A percentile compares a stretch with the other conserved stretches of the same genome.
Evolutionary conservation across 2,797 vertebrate genomes (phyloP).

Genomic region (Agapornis canus): DNA sequence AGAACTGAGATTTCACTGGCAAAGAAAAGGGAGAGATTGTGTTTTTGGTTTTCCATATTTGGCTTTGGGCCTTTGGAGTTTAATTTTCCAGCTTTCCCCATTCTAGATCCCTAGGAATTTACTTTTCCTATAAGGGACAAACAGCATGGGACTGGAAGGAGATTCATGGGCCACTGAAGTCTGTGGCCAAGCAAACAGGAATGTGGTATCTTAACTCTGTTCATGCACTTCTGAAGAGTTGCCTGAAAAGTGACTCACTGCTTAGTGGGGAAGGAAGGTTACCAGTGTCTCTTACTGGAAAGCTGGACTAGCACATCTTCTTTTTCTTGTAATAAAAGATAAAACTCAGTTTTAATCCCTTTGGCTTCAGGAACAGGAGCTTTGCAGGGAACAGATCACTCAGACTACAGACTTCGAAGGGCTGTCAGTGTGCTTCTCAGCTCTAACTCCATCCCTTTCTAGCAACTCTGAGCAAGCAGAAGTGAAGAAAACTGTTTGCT

Average conservation of each 20-base stretch:
- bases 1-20: background rate
- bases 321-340: background rate
- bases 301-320: background rate
- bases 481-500: constrained; percentile 59
- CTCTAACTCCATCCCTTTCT: constrained; percentile 39
- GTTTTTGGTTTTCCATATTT: background rate
- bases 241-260: constrained; percentile 26
- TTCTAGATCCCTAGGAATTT: background rate
- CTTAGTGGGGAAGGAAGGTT: constrained; percentile 1
- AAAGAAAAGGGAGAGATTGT: background rate
- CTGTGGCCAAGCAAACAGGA: background rate
- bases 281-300: constrained; percentile 26
- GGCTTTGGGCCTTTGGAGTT: background rate
- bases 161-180: background rate
- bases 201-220: background rate
- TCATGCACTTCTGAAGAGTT: background rate
- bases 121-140: constrained; percentile 7
- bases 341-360: background rate
- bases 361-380: background rate
- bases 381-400: background rate
- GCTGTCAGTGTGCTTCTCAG: constrained; percentile 9
- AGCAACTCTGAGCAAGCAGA: constrained; percentile 29
- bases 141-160: background rate
- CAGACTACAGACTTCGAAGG: background rate
- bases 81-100: background rate